Evolutionary conservation across 2,888 invertebrate species (phyloP).

Genomic region (Vanessa cardui): DNA sequence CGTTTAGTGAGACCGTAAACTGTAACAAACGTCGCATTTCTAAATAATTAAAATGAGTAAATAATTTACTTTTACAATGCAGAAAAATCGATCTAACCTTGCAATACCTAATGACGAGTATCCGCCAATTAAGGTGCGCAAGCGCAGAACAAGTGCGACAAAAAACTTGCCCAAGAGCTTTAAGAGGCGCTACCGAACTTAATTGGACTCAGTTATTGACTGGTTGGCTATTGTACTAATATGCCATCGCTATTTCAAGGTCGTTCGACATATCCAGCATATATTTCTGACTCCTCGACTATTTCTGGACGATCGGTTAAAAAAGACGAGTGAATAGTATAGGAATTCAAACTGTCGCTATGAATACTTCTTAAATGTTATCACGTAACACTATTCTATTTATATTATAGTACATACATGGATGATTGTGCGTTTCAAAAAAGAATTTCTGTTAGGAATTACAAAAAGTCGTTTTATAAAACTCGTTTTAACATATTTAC

Average conservation of each 20-base stretch:
- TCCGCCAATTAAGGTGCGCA: conserved; percentile 73
- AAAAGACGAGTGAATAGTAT: conserved; percentile 23
- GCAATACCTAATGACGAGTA: conserved; percentile 70
- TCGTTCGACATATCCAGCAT: conserved; percentile 44
- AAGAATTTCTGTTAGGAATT: not conserved
- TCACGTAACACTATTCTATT: conserved; percentile 21
- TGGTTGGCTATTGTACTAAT: conserved; percentile 61
- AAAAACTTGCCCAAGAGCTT: conserved; percentile 70
- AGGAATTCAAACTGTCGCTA: conserved; percentile 13
- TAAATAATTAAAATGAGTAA: not conserved
- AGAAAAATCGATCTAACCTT: conserved; percentile 52
- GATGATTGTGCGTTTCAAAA: not conserved
- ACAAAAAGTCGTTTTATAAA: too few relatives aligned
- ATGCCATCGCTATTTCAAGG: conserved; percentile 64
- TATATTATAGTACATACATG: not conserved
- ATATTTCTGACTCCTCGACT: conserved; percentile 29
- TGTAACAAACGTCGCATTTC: not conserved
- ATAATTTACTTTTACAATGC: conserved; percentile 6
- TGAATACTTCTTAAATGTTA: conserved; percentile 17
- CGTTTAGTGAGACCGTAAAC: not conserved
- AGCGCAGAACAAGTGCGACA: conserved; percentile 57
- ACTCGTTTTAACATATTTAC: too few relatives aligned
- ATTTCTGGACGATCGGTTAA: conserved; percentile 36
- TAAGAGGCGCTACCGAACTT: conserved; percentile 78
- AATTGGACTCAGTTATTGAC: conserved; percentile 73